Base-by-base conservation (phyloP, 1,140 invertebrate genomes). In the Brachionus koreanus region DNA sequence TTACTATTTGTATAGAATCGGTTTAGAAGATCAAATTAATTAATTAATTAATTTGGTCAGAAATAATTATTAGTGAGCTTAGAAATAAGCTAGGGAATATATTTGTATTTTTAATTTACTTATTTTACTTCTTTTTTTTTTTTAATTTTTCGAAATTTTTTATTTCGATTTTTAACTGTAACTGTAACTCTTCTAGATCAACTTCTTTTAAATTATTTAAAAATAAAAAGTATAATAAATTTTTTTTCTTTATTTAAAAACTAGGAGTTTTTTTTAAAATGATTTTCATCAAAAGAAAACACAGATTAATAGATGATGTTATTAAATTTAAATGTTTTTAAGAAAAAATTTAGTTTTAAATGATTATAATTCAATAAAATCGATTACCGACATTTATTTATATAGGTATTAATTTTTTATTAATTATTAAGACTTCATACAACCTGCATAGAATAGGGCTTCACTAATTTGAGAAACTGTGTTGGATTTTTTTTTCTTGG, bases 121-220 rank as follows among this genome's bases (percentile, higher is more conserved):
- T 57, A 2, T 57, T 57, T 57, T n/a, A n/a, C n/a, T n/a, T 57
- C 16, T 19, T 19, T 23, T 57, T 57, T 57, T 49, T n/a, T 49
- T 57, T 57, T 57, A 23, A 16, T 57, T 57, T 57, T 57, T 57
- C 2, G n/a, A 19, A 19, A 57, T 19, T 57, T 19, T 57, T 57
- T 57, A 57, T 57, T 57, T 57, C 49, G 49, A 57, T 57, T 57
- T 57, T 57, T 57, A 57, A 57, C 49, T 57, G 16, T 57, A 57
- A 57, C 49, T 57, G 49, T 57, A 57, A 57, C 49, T 57, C 49
- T 57, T 57, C 49, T 19, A 57, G 19, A 57, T 57, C 19, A 19
- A 25, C 19, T 57, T 19, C 19, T 57, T 57, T 57, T 57, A 16
- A 57, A 57, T 25, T 57, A 57, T 57, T 29, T 57, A 57, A 57